Base-by-base conservation (phyloP, 2,888 invertebrate genomes). In the Aquatica leii region DNA sequence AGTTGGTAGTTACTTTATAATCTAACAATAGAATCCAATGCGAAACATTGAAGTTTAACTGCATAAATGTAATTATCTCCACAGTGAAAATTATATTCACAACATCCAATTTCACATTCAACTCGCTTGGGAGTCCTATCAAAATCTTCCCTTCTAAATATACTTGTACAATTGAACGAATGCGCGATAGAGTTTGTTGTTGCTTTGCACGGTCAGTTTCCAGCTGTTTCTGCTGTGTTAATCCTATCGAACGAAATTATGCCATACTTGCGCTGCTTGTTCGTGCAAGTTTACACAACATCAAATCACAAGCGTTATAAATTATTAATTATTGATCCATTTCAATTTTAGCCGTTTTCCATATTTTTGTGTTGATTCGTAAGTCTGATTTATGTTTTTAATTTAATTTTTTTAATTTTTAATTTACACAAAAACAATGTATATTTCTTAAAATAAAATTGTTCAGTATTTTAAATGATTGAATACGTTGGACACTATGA, bases 101-200 rank as follows among this genome's bases (percentile, higher is more conserved):
- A 57, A 60, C 62, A 57, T 63, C 59, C 62, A 67, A 64, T 67
- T 67, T 63, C 67, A 64, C 67, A 67, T 64, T 67, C 52, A 60
- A 55, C 48, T 50, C 67, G 24, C 64, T 24, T 35, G 67, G 67
- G 67, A 64, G 63, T 67, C 61, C 63, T 67, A 67, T 67, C 67
- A 67, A 67, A 67, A 67, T 59, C 67, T 63, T 57, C 60, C 64
- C 52, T 63, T 59, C 60, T 54, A 66, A 67, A 67, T 61, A 60
- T 57, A 61, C 67, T 60, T 50, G 64, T 57, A 60, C 52, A 64
- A 59, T 61, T 57, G 52, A 52, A 55, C 31, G 57, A 40, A 52
- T 52, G 54, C 41, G 62, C 52, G 59, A 51, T 53, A 49, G 57
- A 59, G 59, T 59, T 53, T 52, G 48, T 24, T 58, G 31, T 24